Base-by-base conservation (phyloP, 2,888 invertebrate genomes). In the Agrilus mali region DNA sequence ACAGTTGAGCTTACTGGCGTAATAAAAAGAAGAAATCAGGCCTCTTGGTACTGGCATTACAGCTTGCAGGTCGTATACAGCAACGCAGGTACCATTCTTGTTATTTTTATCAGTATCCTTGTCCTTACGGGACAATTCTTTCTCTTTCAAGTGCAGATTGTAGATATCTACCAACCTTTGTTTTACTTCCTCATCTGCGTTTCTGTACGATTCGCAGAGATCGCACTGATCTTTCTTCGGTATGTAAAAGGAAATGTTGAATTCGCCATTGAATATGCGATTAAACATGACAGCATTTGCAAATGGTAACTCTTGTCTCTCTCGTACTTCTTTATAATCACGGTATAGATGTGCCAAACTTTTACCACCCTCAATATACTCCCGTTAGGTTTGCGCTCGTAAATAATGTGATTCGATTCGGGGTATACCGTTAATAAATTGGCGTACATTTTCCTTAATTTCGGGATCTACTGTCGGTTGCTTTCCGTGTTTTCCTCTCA, bases 31-130 rank as follows among this genome's bases (percentile, higher is more conserved):
- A 13, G 48, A 50, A 32, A 52, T 48, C 31, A 53, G 47, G 13
- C 54, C 57, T 38, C 43, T 49, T 38, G 55, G 55, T 32, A 40
- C 31, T 45, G 52, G 53, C 36, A 58, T 43, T 34, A 49, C 47
- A 34, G 53, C 55, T 46, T 55, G 50, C 33, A 54, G 41, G 43
- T 56, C 54, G 43, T 42, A 56, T 38, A 43, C 45, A 36, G 48
- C 54, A 32, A 54, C 51, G 17, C 31, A 17, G 7, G 44, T 39
- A 15, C 34, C 10, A 14, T 41, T 45, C 33, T 42, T 13, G 17
- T 37, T 47, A 15, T 40, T 35, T 38, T 52, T 52, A 36, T 55
- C 51, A 10, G 37, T 40, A 38, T 47, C 44, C 43, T 53, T 55
- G 44, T 52, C 47, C 27, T 31, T 36, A 36, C 54, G 37, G 34